Evolutionary conservation across 37 sponge, comb jelly and placozoan genomes (phyloP).

Genomic region (Agelas oroides): DNA sequence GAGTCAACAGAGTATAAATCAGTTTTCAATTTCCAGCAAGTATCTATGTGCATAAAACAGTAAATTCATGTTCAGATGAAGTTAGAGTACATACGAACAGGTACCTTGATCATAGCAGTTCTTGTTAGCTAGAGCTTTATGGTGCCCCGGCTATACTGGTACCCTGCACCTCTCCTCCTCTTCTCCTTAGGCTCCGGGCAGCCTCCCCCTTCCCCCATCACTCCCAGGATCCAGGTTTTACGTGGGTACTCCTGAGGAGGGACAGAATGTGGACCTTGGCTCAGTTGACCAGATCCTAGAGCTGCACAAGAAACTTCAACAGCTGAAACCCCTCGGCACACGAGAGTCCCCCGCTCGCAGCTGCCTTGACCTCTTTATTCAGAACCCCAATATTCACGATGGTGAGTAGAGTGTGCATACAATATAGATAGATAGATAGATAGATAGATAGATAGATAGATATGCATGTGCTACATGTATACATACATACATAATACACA

Average conservation of each 20-base stretch:
- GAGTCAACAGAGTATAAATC: background rate
- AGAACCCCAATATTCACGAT: conserved; percentile 42
- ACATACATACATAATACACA: too few relatives aligned
- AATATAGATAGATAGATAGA: too few relatives aligned
- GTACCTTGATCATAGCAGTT: too few relatives aligned
- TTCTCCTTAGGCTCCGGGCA: background rate
- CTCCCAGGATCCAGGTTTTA: conserved; percentile 25
- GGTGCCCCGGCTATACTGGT: too few relatives aligned
- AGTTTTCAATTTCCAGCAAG: too few relatives aligned
- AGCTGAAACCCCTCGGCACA: conserved; percentile 61
- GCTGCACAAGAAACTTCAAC: conserved; percentile 62
- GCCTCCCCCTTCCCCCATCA: conserved; percentile 20
- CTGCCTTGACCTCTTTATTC: conserved; percentile 61
- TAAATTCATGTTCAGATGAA: too few relatives aligned
- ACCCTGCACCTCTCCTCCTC: background rate
- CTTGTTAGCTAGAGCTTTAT: too few relatives aligned
- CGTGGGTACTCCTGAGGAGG: conserved; percentile 29
- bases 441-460: too few relatives aligned
- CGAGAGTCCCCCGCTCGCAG: conserved; percentile 60
- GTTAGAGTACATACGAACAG: too few relatives aligned
- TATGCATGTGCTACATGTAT: too few relatives aligned
- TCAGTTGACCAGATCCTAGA: conserved; percentile 50
- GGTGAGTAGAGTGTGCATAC: conserved; percentile 9
- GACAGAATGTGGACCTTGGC: conserved; percentile 50
- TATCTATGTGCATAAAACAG: too few relatives aligned